phyloP scores from a whole-genome alignment of 64 coral and sea anemone species.

The Montipora cactus region DNA sequence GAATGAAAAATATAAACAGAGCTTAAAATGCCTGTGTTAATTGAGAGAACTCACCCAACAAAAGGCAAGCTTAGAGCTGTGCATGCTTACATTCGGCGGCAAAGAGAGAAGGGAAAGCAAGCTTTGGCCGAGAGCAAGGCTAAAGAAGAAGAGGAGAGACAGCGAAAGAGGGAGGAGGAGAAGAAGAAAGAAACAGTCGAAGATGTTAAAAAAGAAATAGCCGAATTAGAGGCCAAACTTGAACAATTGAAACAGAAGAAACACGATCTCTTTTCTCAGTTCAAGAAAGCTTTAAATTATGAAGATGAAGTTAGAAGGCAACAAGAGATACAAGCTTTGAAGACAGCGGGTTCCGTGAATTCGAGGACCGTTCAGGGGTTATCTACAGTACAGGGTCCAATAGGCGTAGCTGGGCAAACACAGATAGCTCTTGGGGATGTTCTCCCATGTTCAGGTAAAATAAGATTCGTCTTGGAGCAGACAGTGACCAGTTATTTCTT shows the following conservation, averaged over 20 bases:
- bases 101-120: constrained; percentile 80
- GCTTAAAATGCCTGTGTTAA: constrained; percentile 81
- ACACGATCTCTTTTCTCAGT: constrained; percentile 85
- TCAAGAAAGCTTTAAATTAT: constrained; percentile 88
- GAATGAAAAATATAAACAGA: no score
- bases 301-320: constrained; percentile 79
- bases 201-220: constrained; percentile 82
- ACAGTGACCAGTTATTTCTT: no score
- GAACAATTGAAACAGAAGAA: constrained; percentile 83
- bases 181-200: constrained; percentile 95
- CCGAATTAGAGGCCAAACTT: constrained; percentile 73
- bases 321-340: constrained; percentile 22
- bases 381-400: neutral
- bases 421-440: neutral
- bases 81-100: constrained; percentile 78
- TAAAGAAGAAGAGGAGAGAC: constrained; percentile 88
- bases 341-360: constrained; percentile 2
- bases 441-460: constrained; percentile 14
- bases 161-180: constrained; percentile 81
- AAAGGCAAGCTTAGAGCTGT: constrained; percentile 77
- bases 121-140: constrained; percentile 75
- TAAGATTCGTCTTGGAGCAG: no score
- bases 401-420: neutral
- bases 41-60: constrained; percentile 75
- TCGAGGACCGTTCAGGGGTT: neutral